Evolutionary conservation across 1,140 invertebrate species (phyloP), one percentile per base, ranked within the genome.

Genomic region (Drosophila punjabiensis): DNA sequence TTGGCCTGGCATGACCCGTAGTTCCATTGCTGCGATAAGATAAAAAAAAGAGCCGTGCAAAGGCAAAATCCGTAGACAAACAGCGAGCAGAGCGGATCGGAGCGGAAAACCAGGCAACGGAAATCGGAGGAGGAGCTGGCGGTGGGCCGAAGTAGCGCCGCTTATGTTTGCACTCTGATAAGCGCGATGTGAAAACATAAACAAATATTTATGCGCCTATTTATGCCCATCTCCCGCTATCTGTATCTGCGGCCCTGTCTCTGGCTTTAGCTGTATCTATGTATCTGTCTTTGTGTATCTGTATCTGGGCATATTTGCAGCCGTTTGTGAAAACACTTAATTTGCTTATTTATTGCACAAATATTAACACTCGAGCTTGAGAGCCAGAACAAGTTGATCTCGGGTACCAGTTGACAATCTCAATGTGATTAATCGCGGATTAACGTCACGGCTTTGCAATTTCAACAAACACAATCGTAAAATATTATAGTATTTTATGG

Each of bases 181-280:
- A 90, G 75, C 63, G 52, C 52, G 47, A 84, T 88, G 76, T 75
- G 77, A 85, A 85, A 84, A 81, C 70, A 76, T 71, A 79, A 63
- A 79, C 85, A 89, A 88, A 89, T 89, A 88, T 88, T 87, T 83
- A 81, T 83, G 68, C 37, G 65, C 65, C 76, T 79, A 81, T 84
- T 80, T 82, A 69, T 71, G 62, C 53, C 50, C 53, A 76, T 76
- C 24, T 58, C 37, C 60, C 30, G n/a, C 50, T 24, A 45, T 45
- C 41, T 43, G 35, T 52, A 74, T 45, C 59, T 47, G 24, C 18
- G 56, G 41, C 32, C 20, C 20, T 33, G 65, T 63, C 53, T 6
- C 16, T 7, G 33, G 56, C 63, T 56, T 52, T 53, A 18, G 48
- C 24, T 55, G 41, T 67, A 76, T 65, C 45, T 70, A 0, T 11